phyloP scores from a whole-genome alignment of 2,113 vertebrate species.

The Centropus bengalensis region DNA sequence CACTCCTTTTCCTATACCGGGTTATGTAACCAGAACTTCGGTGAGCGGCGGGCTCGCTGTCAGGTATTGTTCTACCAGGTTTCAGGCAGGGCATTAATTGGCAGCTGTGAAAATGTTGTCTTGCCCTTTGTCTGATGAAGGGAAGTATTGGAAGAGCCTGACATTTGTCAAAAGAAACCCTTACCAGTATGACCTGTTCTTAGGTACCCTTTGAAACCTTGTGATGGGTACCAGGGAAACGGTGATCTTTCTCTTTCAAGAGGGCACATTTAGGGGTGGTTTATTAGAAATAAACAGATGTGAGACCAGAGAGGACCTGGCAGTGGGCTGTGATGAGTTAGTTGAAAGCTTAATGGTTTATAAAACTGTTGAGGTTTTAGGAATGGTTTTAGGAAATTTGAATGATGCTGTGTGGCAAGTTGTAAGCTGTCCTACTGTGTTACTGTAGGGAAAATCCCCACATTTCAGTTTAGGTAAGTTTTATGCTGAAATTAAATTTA shows the following conservation, averaged over 20 bases:
- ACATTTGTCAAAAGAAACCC: constrained; percentile 50
- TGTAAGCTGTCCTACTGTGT: not conserved
- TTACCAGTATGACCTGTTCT: constrained; percentile 53
- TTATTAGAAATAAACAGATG: not conserved
- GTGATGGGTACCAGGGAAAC: constrained; percentile 4
- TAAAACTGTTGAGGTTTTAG: not conserved
- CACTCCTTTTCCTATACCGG: constrained; percentile 37
- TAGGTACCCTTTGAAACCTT: constrained; percentile 37
- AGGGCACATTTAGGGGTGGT: not conserved
- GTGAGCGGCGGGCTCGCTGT: not conserved
- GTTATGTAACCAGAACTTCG: constrained; percentile 47
- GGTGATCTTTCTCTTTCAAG: constrained; percentile 15
- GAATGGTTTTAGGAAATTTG: not conserved
- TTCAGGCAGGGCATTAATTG: constrained; percentile 7
- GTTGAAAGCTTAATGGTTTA: not conserved
- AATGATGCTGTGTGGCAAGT: not conserved
- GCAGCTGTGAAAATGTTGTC: constrained; percentile 52
- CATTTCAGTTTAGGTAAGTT: not conserved
- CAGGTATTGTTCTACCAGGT: constrained; percentile 37
- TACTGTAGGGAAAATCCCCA: not conserved
- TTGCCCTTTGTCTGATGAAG: constrained; percentile 55
- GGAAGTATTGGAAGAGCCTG: constrained; percentile 17
- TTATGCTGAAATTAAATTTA: not conserved
- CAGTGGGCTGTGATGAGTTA: not conserved
- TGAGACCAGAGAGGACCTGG: not conserved